Conservation (phyloP, 2,888 invertebrate genomes). For the Blomia tropicalis region DNA sequence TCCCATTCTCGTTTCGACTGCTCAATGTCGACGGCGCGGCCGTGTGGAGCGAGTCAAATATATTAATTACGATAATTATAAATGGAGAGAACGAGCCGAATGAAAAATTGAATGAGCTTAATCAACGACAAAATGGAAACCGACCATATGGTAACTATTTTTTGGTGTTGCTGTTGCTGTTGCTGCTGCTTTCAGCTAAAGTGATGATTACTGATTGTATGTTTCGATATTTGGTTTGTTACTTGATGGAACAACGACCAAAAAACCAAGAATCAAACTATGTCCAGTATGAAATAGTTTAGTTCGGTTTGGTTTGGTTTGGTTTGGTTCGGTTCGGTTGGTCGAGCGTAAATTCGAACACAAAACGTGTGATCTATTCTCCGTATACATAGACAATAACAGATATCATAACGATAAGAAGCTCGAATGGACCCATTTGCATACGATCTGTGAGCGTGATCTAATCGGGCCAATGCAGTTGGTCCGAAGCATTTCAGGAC, state of each 20-base stretch:
- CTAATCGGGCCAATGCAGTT: not conserved
- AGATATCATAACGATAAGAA: slow-evolving; percentile 11
- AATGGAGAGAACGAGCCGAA: not conserved
- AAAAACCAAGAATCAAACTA: too few relatives aligned
- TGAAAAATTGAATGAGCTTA: slow-evolving; percentile 8
- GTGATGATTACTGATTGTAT: too few relatives aligned
- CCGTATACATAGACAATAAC: too few relatives aligned
- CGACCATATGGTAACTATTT: not conserved
- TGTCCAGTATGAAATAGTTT: too few relatives aligned
- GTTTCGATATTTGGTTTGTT: too few relatives aligned
- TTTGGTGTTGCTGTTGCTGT: too few relatives aligned
- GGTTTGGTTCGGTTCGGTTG: not conserved
- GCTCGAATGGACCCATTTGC: not conserved
- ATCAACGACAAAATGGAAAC: not conserved
- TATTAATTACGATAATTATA: slow-evolving; percentile 13
- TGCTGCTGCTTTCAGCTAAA: too few relatives aligned
- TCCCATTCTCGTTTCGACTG: not conserved
- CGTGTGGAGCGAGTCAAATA: not conserved
- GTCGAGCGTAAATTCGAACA: slow-evolving; percentile 5
- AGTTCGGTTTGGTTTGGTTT: too few relatives aligned
- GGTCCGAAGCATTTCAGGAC: not conserved
- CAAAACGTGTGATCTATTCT: slow-evolving; percentile 5
- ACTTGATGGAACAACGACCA: too few relatives aligned
- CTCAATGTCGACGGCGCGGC: not conserved
- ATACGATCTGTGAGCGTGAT: slow-evolving; percentile 7